A percentile compares a stretch with the other conserved stretches of the same genome.
These are phyloP conservation scores for Galbula dea DNA, from an alignment of 2,113 vertebrate genomes.

Conservation along the genomic window DNA sequence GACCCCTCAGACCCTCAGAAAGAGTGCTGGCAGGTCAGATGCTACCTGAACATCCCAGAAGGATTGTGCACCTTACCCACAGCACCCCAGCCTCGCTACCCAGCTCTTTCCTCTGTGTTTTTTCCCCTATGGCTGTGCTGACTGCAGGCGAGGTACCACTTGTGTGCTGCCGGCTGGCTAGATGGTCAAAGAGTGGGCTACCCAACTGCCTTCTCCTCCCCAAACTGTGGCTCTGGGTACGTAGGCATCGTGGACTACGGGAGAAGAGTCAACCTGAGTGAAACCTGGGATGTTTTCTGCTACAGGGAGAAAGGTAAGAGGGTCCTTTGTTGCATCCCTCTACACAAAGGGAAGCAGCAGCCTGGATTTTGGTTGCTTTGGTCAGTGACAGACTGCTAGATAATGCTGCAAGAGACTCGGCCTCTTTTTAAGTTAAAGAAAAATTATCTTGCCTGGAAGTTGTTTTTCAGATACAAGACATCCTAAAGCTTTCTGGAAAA, in stretches of 20 bases:
- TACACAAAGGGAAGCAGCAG: neutral
- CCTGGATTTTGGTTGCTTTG: neutral
- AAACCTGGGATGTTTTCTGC: slow-evolving; percentile 93
- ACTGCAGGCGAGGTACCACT: slow-evolving; percentile 81
- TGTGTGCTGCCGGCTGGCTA: slow-evolving; percentile 90
- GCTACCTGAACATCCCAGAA: accelerated
- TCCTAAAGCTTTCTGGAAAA: neutral
- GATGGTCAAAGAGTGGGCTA: slow-evolving; percentile 80
- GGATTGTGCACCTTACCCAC: accelerated
- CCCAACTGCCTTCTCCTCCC: slow-evolving; percentile 83
- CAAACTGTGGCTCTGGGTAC: slow-evolving; percentile 82
- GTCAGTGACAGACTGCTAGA: neutral
- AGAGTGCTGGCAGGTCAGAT: neutral
- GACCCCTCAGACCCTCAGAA: neutral
- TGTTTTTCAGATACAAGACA: neutral
- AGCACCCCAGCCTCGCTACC: neutral
- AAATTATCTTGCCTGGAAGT: neutral
- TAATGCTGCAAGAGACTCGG: neutral
- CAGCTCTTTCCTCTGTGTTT: neutral
- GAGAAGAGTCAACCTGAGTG: slow-evolving; percentile 76
- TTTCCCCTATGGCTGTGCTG: neutral
- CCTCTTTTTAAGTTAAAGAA: neutral
- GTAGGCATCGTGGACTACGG: slow-evolving; percentile 94
- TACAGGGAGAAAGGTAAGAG: slow-evolving; percentile 86
- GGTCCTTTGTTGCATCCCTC: neutral